Base-by-base conservation (phyloP, 1,140 invertebrate genomes). In the Platyscapa corneri region DNA sequence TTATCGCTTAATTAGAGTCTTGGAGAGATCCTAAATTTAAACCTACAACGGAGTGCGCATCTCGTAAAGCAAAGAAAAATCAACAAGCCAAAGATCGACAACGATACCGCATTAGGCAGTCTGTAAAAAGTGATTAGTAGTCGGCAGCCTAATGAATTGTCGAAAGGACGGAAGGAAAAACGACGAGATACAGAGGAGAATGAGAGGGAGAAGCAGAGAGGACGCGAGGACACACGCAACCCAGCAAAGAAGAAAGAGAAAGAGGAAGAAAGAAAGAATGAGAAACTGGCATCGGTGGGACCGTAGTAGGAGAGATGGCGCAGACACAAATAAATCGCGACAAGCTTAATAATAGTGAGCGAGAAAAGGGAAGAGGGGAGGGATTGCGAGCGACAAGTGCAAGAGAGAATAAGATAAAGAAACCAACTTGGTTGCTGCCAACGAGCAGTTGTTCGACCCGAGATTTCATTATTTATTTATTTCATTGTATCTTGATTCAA, bases 261-360 rank as follows among this genome's bases (percentile, higher is more conserved):
- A 39, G 18, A 60, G 20, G 20, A 64, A 60, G 53, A 39, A 20
- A 60, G 20, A 32, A 64, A 60, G 53, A 78, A 64, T 64, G 82
- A 74, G 76, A 78, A 78, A 87, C 86, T 86, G 83, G 87, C 80
- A 81, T 86, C 86, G 84, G 82, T 79, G 83, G 80, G 81, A 86
- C 85, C 37, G 67, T 85, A 84, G n/a, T 85, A 85, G 86, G 76
- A 86, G 83, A 83, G 83, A 78, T 27, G 78, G 49, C 87, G 91
- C 92, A 93, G 92, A 93, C 92, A 93, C 92, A 93, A 93, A 93
- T 93, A 93, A 92, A 93, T 93, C 90, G 91, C 90, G 91, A 93
- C 37, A 91, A 92, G 93, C 91, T 92, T 93, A 93, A 93, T 93
- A 93, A 93, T 93, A 93, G 92, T 90, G 88, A 88, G 87, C 88